phyloP scores from a whole-genome alignment of 2,113 vertebrate species.

The Sciurus niger region DNA sequence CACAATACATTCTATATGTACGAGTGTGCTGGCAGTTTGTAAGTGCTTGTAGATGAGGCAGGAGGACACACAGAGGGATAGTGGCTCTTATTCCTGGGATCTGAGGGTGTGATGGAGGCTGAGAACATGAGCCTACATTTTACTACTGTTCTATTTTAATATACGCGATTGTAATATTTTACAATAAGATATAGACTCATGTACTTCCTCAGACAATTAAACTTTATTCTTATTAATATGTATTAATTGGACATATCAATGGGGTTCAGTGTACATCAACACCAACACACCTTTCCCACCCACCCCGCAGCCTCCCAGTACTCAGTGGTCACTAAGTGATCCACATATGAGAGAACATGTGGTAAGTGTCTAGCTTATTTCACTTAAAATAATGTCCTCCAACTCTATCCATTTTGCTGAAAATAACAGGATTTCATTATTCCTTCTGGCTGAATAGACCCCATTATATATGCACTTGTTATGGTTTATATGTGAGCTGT shows the following conservation, averaged over 20 bases:
- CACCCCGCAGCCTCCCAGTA: background rate
- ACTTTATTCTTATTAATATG: background rate
- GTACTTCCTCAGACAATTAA: background rate
- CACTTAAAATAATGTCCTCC: background rate
- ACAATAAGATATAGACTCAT: background rate
- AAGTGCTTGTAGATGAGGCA: background rate
- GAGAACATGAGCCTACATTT: background rate
- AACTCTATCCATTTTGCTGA: background rate
- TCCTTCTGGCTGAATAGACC: background rate
- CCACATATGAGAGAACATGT: background rate
- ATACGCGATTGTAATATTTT: background rate
- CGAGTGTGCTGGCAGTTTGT: too few species aligned
- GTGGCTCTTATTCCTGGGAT: background rate
- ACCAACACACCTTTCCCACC: background rate
- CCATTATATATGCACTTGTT: background rate
- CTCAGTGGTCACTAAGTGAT: background rate
- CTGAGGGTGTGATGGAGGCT: background rate
- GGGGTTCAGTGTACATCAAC: background rate
- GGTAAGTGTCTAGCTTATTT: background rate
- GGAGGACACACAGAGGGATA: background rate
- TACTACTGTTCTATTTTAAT: background rate
- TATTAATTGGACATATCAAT: background rate
- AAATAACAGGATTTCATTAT: background rate
- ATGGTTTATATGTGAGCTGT: too few species aligned
- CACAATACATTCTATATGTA: background rate